These are phyloP conservation scores for Thumatha senex DNA, from an alignment of 2,888 invertebrate genomes.

Conservation along the genomic window DNA sequence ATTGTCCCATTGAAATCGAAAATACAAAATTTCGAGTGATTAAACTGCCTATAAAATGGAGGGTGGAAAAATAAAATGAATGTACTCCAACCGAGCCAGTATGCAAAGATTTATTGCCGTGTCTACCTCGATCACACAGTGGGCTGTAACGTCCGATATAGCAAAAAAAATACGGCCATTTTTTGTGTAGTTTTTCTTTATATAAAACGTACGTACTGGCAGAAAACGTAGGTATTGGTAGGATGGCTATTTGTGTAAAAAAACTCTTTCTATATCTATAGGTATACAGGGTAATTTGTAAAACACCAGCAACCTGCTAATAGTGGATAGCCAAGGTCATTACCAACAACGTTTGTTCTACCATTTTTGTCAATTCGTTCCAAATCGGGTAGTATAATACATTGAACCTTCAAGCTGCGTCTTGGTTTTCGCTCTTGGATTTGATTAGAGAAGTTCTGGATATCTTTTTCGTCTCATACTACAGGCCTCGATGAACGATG, in stretches of 20 bases:
- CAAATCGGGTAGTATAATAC: too few species aligned
- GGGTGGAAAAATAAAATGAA: constrained; percentile 12
- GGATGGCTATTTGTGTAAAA: neutral
- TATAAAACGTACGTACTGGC: neutral
- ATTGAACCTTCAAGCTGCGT: too few species aligned
- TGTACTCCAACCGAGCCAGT: constrained; percentile 3
- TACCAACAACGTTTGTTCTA: too few species aligned
- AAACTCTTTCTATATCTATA: too few species aligned
- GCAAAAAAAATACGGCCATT: neutral
- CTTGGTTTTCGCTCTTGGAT: too few species aligned
- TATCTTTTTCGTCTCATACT: too few species aligned
- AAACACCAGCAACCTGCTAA: too few species aligned
- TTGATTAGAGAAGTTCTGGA: too few species aligned
- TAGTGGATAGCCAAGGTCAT: too few species aligned
- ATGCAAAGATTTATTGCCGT: constrained; percentile 12
- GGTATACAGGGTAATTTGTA: too few species aligned
- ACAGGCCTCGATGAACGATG: too few species aligned
- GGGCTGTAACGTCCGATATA: constrained; percentile 8
- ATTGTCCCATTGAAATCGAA: constrained; percentile 1
- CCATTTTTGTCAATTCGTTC: too few species aligned
- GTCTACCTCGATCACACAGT: constrained; percentile 12
- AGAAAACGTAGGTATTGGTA: neutral
- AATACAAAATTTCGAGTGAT: constrained; percentile 10
- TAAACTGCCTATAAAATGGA: constrained; percentile 11
- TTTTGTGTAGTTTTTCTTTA: constrained; percentile 3